A percentile compares a stretch with the other conserved stretches of the same genome.
Evolutionary conservation across 2,113 vertebrate species (phyloP).

Genomic region (Coptodon bakossiorum): DNA sequence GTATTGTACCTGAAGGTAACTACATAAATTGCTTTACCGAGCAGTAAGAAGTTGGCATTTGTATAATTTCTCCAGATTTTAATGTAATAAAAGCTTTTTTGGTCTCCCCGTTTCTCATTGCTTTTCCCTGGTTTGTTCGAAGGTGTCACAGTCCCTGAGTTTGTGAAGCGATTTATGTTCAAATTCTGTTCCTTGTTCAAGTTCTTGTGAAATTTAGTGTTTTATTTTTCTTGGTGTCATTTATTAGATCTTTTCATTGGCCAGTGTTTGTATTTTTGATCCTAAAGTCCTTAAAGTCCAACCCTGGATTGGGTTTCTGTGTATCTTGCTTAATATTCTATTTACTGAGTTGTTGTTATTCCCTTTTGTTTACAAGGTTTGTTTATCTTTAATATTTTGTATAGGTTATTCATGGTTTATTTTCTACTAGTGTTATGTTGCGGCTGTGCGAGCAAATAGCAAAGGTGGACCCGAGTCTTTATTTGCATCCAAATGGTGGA

Average conservation of each 20-base stretch:
- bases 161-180: neutral
- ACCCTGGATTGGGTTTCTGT: neutral
- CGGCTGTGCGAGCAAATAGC: neutral
- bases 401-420: neutral
- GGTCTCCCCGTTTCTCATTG: neutral
- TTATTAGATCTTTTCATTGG: neutral
- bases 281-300: neutral
- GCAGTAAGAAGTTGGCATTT: neutral
- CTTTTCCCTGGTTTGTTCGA: neutral
- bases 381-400: neutral
- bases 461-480: neutral
- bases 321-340: neutral
- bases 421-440: neutral
- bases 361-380: neutral
- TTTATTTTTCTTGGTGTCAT: neutral
- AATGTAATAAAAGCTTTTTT: neutral
- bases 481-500: neutral
- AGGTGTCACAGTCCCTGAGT: neutral
- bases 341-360: neutral
- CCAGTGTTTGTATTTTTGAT: neutral
- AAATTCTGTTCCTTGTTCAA: neutral
- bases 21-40: neutral
- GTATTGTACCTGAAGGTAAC: neutral
- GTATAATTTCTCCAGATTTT: neutral
- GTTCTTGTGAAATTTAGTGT: neutral